Conservation (phyloP, 2,113 vertebrate genomes). For the Zeus faber region DNA sequence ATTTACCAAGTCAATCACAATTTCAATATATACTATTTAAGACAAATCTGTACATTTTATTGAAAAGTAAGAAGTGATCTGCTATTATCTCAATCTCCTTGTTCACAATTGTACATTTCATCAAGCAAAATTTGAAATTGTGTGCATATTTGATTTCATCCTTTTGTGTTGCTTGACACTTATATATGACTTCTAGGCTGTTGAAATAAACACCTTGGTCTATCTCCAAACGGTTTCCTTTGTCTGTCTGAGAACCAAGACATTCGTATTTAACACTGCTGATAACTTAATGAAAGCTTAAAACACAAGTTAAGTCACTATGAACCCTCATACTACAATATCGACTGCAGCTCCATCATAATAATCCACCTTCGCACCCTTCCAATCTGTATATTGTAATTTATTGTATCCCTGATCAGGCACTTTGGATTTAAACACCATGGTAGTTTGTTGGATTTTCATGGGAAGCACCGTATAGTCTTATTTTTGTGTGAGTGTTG, state of each 20-base stretch:
- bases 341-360: too few species aligned
- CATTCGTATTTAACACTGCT: too few species aligned
- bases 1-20: not conserved
- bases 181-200: constrained; percentile 41
- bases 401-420: too few species aligned
- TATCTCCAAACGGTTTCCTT: constrained; percentile 10
- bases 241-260: constrained; percentile 11
- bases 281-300: too few species aligned
- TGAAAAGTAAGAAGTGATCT: constrained; percentile 7
- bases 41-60: constrained; percentile 35
- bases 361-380: too few species aligned
- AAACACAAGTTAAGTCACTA: too few species aligned
- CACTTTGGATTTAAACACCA: too few species aligned
- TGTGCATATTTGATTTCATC: constrained; percentile 38
- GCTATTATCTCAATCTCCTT: constrained; percentile 13
- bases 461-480: too few species aligned
- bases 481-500: too few species aligned
- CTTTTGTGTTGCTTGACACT: constrained; percentile 47
- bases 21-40: constrained; percentile 25
- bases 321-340: too few species aligned
- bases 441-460: too few species aligned
- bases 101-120: constrained; percentile 16
- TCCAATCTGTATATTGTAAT: too few species aligned
- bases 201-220: constrained; percentile 56
- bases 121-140: constrained; percentile 7